Percentiles rank a stretch among this genome's conserved stretches.
These are phyloP conservation scores for Acrocephalus scirpaceus DNA, from an alignment of 2,797 vertebrate species.

Conservation along the genomic window DNA sequence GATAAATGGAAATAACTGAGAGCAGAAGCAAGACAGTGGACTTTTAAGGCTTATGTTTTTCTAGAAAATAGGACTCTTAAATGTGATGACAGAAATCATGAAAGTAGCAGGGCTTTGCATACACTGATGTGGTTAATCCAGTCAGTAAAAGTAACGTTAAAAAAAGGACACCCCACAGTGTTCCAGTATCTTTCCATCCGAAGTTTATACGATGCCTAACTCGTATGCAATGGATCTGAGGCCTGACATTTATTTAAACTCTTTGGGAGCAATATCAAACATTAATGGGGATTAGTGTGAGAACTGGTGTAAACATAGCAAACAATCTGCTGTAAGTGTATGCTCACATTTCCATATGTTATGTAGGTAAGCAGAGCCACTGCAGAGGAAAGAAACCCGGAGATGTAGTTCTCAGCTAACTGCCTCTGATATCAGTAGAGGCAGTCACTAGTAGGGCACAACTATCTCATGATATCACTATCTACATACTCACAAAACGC, in stretches of 20 bases:
- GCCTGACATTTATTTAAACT: slow-evolving; percentile 76
- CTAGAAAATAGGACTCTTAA: not conserved
- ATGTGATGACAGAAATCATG: slow-evolving; percentile 13
- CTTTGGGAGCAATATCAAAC: slow-evolving; percentile 79
- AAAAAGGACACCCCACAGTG: not conserved
- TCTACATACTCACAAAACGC: not conserved
- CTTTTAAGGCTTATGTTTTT: not conserved
- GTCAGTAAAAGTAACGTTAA: slow-evolving; percentile 27
- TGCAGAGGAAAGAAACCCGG: slow-evolving; percentile 47
- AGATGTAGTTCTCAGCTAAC: slow-evolving; percentile 54
- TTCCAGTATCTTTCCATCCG: not conserved
- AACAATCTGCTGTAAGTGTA: slow-evolving; percentile 71
- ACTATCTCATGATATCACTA: slow-evolving; percentile 7
- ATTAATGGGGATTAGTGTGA: slow-evolving; percentile 82
- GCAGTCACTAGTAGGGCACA: slow-evolving; percentile 19
- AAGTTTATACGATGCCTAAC: slow-evolving; percentile 40
- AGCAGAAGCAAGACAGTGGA: not conserved
- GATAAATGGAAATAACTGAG: not conserved
- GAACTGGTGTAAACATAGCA: slow-evolving; percentile 80
- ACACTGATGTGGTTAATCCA: slow-evolving; percentile 21
- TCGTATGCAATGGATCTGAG: slow-evolving; percentile 67
- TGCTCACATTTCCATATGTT: slow-evolving; percentile 80
- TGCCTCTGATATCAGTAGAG: slow-evolving; percentile 18
- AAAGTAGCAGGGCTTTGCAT: slow-evolving; percentile 18
- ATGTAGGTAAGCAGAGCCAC: slow-evolving; percentile 75